Percentiles rank a stretch among this genome's conserved stretches.
These are phyloP conservation scores for Jacana jacana DNA, from an alignment of 2,113 vertebrate species.

Conservation along the genomic window DNA sequence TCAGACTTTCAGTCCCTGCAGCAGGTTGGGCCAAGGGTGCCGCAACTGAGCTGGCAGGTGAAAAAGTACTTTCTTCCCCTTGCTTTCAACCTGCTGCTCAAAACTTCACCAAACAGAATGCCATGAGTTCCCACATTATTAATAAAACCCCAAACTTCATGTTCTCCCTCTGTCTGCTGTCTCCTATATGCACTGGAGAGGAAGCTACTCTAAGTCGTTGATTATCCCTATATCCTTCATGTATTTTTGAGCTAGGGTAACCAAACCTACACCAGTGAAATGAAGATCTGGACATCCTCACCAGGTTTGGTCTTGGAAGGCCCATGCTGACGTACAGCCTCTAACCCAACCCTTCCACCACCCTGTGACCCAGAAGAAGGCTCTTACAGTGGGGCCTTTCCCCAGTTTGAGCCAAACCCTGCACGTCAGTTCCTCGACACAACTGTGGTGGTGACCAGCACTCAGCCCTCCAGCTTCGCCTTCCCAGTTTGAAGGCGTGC, in stretches of 20 bases:
- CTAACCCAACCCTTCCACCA: not conserved
- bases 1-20: not conserved
- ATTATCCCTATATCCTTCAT: not conserved
- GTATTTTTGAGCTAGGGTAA: not conserved
- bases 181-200: not conserved
- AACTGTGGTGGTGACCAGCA: fast-evolving
- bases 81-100: not conserved
- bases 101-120: not conserved
- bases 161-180: not conserved
- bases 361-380: fast-evolving
- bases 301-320: not conserved
- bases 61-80: not conserved
- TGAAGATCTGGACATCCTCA: not conserved
- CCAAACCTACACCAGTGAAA: not conserved
- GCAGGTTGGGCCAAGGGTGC: not conserved
- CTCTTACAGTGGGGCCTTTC: not conserved
- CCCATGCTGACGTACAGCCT: not conserved
- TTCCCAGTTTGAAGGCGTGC: not conserved
- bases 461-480: not conserved
- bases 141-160: fast-evolving
- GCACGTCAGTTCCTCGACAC: fast-evolving
- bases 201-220: not conserved
- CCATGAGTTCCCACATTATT: not conserved
- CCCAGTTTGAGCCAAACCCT: not conserved
- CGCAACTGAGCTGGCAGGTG: not conserved